Evolutionary conservation across 2,888 invertebrate genomes (phyloP).

Genomic region (Cerceris ruficornis): DNA sequence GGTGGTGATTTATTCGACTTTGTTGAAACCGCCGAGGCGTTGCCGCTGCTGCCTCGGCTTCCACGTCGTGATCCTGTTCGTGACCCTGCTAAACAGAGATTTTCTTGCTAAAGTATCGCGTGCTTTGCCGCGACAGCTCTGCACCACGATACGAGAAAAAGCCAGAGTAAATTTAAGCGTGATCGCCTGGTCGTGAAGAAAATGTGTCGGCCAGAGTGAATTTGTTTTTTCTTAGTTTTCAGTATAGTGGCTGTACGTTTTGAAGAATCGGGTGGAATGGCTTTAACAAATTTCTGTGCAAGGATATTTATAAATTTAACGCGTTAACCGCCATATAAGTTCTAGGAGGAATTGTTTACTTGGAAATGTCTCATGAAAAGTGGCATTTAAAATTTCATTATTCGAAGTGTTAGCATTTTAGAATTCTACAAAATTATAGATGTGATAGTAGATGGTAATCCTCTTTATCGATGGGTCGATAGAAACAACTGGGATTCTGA

Average conservation of each 20-base stretch:
- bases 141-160: slow-evolving; percentile 58
- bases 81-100: slow-evolving; percentile 80
- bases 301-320: no score
- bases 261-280: no score
- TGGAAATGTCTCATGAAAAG: no score
- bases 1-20: slow-evolving; percentile 84
- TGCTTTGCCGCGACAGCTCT: slow-evolving; percentile 49
- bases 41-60: slow-evolving; percentile 89
- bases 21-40: slow-evolving; percentile 89
- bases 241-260: slow-evolving; percentile 22
- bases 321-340: no score
- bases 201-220: slow-evolving; percentile 32
- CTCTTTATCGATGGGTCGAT: no score
- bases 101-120: slow-evolving; percentile 73
- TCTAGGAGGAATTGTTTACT: no score
- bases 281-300: no score
- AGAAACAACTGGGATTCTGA: no score
- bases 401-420: no score
- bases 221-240: slow-evolving; percentile 14
- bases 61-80: slow-evolving; percentile 86
- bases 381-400: no score
- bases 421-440: no score
- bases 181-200: slow-evolving; percentile 46
- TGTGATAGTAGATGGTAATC: no score
- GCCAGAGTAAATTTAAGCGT: slow-evolving; percentile 59